Evolutionary conservation across 2,888 invertebrate genomes (phyloP).

Genomic region (Vanessa cardui): DNA sequence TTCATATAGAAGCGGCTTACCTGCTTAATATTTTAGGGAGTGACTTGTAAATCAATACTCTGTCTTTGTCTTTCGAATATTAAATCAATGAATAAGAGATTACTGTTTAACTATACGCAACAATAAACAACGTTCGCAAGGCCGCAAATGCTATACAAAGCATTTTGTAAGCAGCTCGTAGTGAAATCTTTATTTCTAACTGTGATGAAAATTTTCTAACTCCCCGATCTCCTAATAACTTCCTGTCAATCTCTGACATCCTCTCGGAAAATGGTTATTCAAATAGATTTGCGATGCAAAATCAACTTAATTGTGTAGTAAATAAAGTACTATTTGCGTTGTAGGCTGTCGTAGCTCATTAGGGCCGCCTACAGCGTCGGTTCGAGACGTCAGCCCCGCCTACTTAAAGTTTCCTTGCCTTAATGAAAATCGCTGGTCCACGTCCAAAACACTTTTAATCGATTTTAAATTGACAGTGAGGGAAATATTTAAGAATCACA

Average conservation of each 20-base stretch:
- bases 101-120: too few species aligned
- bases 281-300: slow-evolving; percentile 29
- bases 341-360: slow-evolving; percentile 53
- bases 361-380: slow-evolving; percentile 54
- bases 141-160: neutral
- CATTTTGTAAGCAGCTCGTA: neutral
- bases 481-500: slow-evolving; percentile 23
- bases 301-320: slow-evolving; percentile 41
- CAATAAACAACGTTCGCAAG: neutral
- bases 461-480: slow-evolving; percentile 37
- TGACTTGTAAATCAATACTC: too few species aligned
- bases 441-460: slow-evolving; percentile 47
- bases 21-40: too few species aligned
- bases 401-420: slow-evolving; percentile 45
- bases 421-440: slow-evolving; percentile 53
- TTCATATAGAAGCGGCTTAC: too few species aligned
- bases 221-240: slow-evolving; percentile 46
- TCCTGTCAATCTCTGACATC: slow-evolving; percentile 49
- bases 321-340: slow-evolving; percentile 54
- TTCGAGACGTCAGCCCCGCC: slow-evolving; percentile 59
- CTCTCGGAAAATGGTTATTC: slow-evolving; percentile 44
- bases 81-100: too few species aligned
- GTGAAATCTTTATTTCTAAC: slow-evolving; percentile 15
- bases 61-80: too few species aligned
- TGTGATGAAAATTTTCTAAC: slow-evolving; percentile 41